Conservation (phyloP, 2,113 vertebrate species). For the Muntiacus muntjak region DNA sequence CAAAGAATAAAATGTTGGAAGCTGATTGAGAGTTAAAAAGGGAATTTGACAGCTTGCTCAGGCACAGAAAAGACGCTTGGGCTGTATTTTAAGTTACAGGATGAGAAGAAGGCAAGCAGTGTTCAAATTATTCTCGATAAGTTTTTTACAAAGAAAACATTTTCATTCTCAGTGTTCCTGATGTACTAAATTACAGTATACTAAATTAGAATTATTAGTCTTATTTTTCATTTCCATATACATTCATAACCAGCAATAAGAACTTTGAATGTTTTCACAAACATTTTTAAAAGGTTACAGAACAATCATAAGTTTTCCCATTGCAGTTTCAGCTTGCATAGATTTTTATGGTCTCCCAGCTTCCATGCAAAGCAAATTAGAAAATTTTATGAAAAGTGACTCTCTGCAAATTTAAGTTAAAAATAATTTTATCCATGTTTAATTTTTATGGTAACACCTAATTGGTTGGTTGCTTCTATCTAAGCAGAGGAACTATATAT, state of each 20-base stretch:
- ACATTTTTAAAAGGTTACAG: neutral
- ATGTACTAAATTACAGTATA: neutral
- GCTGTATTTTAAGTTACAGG: neutral
- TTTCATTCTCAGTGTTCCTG: neutral
- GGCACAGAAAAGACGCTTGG: neutral
- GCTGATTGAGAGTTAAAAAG: neutral
- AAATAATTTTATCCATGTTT: neutral
- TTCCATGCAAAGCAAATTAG: neutral
- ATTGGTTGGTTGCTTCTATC: neutral
- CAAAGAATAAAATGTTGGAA: neutral
- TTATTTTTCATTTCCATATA: neutral
- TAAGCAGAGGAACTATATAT: neutral
- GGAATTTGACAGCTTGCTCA: neutral
- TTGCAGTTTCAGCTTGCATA: neutral
- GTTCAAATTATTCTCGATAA: neutral
- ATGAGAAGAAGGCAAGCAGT: neutral
- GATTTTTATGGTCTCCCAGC: neutral
- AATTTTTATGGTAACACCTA: slow-evolving; percentile 6
- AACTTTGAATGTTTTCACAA: neutral
- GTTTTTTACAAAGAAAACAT: neutral
- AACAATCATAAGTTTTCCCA: neutral
- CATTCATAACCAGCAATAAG: neutral
- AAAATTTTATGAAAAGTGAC: neutral
- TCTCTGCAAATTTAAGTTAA: neutral
- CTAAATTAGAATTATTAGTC: neutral